Evolutionary conservation across 2,113 vertebrate genomes (phyloP), one percentile per base, ranked within the genome.

Genomic region (Peucedramus taeniatus): DNA sequence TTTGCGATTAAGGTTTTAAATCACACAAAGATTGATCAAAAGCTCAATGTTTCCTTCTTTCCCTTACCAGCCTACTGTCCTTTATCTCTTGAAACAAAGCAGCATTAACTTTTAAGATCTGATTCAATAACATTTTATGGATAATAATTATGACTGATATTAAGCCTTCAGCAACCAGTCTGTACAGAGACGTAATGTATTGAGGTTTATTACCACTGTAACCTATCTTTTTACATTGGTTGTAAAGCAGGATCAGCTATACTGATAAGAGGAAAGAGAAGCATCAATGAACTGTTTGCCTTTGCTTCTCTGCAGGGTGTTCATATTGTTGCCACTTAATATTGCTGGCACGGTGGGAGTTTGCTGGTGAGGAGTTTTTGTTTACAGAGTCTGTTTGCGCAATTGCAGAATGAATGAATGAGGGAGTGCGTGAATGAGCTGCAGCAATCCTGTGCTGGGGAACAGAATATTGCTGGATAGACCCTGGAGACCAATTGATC

Each of bases 41-140:
- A 53, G 47, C 47, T 47, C 87, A 35, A 0, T 39, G 61, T 94
- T 93, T 94, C 51, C 50, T 89, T 57, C 85, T 91, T 56, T 92
- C 78, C 75, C 69, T 95, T 96, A 59, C 89, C 82, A 96, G 76
- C 37, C 63, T 78, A 70, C 82, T 96, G 94, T 95, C 91, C 90
- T 88, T 65, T 97, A 90, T 96, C 69, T 92, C 65, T 42, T 87
- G 89, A 80, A 93, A 94, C 96, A 98, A 98, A 97, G 72, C 93
- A 88, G 94, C 94, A 97, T 97, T 97, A 98, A 97, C 91, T 97
- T 98, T 98, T 98, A 98, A 97, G 94, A 94, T 89, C 69, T 91
- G 96, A 97, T 97, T 97, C 96, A 95, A 95, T 98, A 97, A 95
- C 23, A 33, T 88, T 96, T 97, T 97, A 94, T 96, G 87, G 93